Conservation (phyloP, 2,888 invertebrate genomes). For the Corythucha ciliata region DNA sequence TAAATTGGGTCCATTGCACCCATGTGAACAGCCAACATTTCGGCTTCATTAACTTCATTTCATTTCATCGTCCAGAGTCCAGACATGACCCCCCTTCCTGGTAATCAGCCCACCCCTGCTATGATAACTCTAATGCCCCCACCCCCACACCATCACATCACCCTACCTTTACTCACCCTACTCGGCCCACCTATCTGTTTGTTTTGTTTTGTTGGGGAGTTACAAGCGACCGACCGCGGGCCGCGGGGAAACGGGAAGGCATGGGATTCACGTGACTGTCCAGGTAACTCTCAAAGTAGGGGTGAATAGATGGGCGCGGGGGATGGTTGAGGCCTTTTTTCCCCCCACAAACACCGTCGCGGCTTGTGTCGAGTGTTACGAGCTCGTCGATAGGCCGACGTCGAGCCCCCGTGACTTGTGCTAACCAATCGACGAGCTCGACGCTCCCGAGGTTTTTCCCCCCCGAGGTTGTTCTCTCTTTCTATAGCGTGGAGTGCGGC, state of each 20-base stretch:
- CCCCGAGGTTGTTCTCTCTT: no score
- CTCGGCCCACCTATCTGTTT: constrained; percentile 40
- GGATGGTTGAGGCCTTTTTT: constrained; percentile 3
- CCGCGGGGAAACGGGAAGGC: constrained; percentile 45
- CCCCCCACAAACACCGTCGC: constrained; percentile 32
- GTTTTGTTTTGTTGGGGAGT: constrained; percentile 63
- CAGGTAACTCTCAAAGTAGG: constrained; percentile 42
- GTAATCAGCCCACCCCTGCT: not conserved
- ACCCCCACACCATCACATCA: constrained; percentile 11
- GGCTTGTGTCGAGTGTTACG: not conserved
- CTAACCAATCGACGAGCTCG: constrained; percentile 46
- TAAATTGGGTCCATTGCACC: no score
- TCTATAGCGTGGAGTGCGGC: no score
- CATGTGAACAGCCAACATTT: no score
- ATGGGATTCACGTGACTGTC: constrained; percentile 62
- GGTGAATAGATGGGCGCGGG: not conserved
- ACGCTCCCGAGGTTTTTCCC: constrained; percentile 39
- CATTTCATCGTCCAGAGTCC: no score
- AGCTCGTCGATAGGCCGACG: not conserved
- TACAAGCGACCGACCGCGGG: no score
- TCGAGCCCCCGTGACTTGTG: constrained; percentile 44
- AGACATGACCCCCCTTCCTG: no score
- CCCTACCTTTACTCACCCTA: constrained; percentile 1
- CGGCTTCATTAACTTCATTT: no score
- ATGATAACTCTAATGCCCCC: constrained; percentile 9